phyloP scores from a whole-genome alignment of 1,140 invertebrate genomes.

The Bradynema listronoti region DNA sequence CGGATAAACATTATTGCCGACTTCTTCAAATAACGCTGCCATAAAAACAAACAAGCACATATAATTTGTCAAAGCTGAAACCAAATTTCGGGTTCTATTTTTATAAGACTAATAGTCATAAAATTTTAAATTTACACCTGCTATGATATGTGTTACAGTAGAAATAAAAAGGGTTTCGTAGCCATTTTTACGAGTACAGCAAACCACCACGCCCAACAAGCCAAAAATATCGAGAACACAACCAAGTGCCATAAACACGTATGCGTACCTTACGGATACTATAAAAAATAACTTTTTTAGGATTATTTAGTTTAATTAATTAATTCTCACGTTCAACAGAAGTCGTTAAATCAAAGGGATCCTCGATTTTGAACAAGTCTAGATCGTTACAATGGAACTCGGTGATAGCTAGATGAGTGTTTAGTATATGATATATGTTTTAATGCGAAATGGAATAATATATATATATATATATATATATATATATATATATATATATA shows the following conservation, averaged over 20 bases:
- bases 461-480: too few species aligned
- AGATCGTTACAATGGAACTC: slow-evolving; percentile 46
- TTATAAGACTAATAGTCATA: too few species aligned
- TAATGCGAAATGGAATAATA: too few species aligned
- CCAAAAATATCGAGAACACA: slow-evolving; percentile 42
- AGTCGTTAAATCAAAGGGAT: slow-evolving; percentile 51
- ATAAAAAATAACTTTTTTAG: slow-evolving; percentile 4
- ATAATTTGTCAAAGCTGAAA: slow-evolving; percentile 51
- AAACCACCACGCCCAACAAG: slow-evolving; percentile 34
- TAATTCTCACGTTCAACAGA: slow-evolving; percentile 48
- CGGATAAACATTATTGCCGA: slow-evolving; percentile 54
- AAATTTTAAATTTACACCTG: too few species aligned
- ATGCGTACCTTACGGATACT: slow-evolving; percentile 50
- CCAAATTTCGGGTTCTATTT: too few species aligned
- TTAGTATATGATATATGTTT: too few species aligned
- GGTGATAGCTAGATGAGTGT: slow-evolving; percentile 42
- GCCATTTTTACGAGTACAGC: slow-evolving; percentile 37
- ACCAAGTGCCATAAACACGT: slow-evolving; percentile 47
- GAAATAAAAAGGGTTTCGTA: slow-evolving; percentile 47
- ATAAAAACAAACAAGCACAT: slow-evolving; percentile 48
- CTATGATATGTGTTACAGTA: slow-evolving; percentile 48
- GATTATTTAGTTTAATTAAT: background rate
- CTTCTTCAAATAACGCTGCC: slow-evolving; percentile 55
- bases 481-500: too few species aligned
- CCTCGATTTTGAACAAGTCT: slow-evolving; percentile 42